Conservation (phyloP, 2,797 vertebrate genomes). For the Onychomys leucogaster region DNA sequence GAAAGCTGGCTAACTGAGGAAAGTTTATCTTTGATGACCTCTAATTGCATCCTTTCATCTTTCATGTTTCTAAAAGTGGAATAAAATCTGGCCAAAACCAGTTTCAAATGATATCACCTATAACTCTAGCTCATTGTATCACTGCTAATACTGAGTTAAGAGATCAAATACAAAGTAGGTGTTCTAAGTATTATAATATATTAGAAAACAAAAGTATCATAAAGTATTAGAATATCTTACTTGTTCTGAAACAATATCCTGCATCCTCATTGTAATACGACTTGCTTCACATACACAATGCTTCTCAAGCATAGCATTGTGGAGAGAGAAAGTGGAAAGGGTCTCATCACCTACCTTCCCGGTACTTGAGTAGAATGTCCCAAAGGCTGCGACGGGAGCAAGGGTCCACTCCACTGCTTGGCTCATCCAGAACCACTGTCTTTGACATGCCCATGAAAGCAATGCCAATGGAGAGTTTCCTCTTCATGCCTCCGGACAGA, state of each 20-base stretch:
- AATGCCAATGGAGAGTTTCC: conserved; percentile 87
- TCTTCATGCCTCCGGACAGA: conserved; percentile 88
- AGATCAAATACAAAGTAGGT: background rate
- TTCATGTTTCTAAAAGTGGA: background rate
- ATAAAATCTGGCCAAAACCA: background rate
- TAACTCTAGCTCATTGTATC: fast-evolving
- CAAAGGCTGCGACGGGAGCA: conserved; percentile 86
- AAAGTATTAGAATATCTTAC: background rate
- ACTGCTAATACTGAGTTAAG: background rate
- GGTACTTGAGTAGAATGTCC: conserved; percentile 86
- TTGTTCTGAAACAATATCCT: background rate
- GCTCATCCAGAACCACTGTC: conserved; percentile 88
- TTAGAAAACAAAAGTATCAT: background rate
- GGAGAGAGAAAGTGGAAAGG: fast-evolving
- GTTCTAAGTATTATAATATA: background rate
- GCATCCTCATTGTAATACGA: background rate
- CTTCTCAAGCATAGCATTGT: background rate
- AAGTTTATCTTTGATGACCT: background rate
- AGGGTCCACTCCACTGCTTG: conserved; percentile 88
- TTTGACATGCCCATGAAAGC: conserved; percentile 85
- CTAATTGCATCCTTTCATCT: background rate
- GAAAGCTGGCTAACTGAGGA: background rate
- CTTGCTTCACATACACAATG: background rate
- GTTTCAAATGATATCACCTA: background rate
- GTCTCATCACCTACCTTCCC: conserved; percentile 78